Base-by-base conservation (phyloP, 2,797 vertebrate species). In the Lates japonicus region DNA sequence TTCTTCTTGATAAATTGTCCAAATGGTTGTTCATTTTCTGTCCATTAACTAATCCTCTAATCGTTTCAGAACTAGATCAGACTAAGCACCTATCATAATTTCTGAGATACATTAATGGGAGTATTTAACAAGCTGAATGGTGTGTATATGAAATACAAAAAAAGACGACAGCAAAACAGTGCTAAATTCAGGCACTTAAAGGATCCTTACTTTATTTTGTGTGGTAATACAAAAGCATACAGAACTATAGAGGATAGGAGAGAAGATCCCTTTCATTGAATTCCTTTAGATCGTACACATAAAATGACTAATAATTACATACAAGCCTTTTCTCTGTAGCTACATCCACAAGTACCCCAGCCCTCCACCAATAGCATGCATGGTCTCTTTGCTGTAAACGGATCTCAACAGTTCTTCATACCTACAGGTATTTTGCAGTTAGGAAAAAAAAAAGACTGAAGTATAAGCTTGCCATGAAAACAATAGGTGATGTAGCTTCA, bases 181-280 rank as follows among this genome's bases (percentile, higher is more conserved):
- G 86, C 94, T 95, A 95, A 94, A 96, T 97, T 97, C 96, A 98
- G 97, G 97, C 97, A 98, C 97, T 98, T 99, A 96, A 96, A 98
- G 96, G 96, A 97, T 98, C 93, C 95, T 96, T 97, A 96, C 95
- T 98, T 99, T 98, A 98, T 94, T 94, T 98, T 96, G 94, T 95
- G 97, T 94, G 95, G 95, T 97, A 97, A 92, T 94, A 93, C 83
- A 98, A 99, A 98, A 98, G 96, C 96, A 97, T 93, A 94, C 93
- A 94, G 86, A 95, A 92, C 91, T 89, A 90, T 88, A 97, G 95
- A 96, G 95, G 96, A 97, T 95, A 98, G 96, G 94, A 96, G 94
- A 97, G 93, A 94, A 93, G 93, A 96, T 96, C 94, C 94, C 95
- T 97, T 97, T 97, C 95, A 96, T 92, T 91, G 77, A 92, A 88